Percentiles rank a stretch among this genome's conserved stretches.
Evolutionary conservation across 92 coral and sea anemone genomes (phyloP).

Genomic region (Actinostola sp.): DNA sequence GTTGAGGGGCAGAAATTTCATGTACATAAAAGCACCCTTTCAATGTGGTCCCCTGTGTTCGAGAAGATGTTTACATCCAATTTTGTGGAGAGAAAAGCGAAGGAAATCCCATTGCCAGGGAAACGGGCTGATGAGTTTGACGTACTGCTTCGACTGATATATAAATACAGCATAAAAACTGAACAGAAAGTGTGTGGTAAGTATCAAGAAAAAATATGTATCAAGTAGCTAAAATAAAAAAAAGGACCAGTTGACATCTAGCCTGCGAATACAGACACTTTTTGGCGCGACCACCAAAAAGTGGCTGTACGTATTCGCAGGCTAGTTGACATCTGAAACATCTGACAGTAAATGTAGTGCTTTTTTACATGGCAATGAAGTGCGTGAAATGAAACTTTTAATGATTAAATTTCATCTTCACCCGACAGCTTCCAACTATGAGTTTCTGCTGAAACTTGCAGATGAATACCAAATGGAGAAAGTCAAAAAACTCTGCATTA

Average conservation of each 20-base stretch:
- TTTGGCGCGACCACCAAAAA: no score
- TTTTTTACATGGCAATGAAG: no score
- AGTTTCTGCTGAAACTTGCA: slow-evolving; percentile 65
- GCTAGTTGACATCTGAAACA: no score
- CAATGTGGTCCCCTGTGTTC: slow-evolving; percentile 84
- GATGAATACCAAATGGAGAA: slow-evolving; percentile 79
- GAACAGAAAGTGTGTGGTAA: background rate
- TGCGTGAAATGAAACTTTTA: no score
- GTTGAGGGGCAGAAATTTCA: slow-evolving; percentile 67
- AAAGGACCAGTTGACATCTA: no score
- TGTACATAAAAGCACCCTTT: slow-evolving; percentile 75
- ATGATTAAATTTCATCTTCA: background rate
- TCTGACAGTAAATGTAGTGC: no score
- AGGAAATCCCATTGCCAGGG: slow-evolving; percentile 64
- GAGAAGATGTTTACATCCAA: slow-evolving; percentile 77
- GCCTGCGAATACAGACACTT: no score
- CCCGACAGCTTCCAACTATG: slow-evolving; percentile 27
- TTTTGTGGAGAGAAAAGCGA: slow-evolving; percentile 59
- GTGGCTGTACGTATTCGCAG: no score
- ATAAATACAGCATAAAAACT: no score
- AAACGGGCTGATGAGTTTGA: slow-evolving; percentile 58
- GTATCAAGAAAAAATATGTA: no score
- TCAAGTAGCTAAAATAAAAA: no score
- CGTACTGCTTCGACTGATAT: slow-evolving; percentile 45
- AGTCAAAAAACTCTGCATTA: slow-evolving; percentile 57